A percentile compares a stretch with the other conserved stretches of the same genome.
phyloP scores from a whole-genome alignment of 2,113 vertebrate species.

The Hyperoodon ampullatus region DNA sequence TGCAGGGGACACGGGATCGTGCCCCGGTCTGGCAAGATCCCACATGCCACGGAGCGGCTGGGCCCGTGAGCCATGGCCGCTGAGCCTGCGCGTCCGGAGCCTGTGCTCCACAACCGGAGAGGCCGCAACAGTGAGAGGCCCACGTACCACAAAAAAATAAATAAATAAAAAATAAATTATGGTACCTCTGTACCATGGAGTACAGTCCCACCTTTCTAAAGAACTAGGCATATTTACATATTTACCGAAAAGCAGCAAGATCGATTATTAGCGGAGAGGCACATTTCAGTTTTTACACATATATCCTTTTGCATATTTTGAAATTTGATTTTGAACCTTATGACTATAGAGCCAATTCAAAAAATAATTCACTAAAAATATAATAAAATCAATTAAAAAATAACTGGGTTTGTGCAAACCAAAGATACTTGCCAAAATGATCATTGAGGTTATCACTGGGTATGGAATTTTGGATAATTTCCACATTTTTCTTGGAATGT shows the following conservation, averaged over 20 bases:
- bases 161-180: too few species aligned
- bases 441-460: background rate
- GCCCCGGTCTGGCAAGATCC: too few species aligned
- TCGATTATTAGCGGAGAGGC: background rate
- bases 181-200: background rate
- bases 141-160: too few species aligned
- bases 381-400: background rate
- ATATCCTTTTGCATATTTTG: background rate
- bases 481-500: background rate
- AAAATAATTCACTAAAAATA: background rate
- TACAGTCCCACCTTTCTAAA: background rate
- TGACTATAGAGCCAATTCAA: background rate
- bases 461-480: background rate
- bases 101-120: too few species aligned
- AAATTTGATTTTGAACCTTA: background rate
- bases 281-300: background rate
- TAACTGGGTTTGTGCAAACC: background rate
- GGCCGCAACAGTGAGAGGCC: too few species aligned
- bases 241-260: background rate
- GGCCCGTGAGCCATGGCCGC: too few species aligned
- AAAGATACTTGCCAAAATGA: background rate
- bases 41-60: too few species aligned
- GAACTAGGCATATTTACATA: background rate
- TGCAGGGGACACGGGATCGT: too few species aligned
- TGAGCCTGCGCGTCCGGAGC: too few species aligned